A percentile compares a stretch with the other conserved stretches of the same genome.
These are phyloP conservation scores for Aplodontia rufa DNA, from an alignment of 2,113 vertebrate species.

Conservation along the genomic window DNA sequence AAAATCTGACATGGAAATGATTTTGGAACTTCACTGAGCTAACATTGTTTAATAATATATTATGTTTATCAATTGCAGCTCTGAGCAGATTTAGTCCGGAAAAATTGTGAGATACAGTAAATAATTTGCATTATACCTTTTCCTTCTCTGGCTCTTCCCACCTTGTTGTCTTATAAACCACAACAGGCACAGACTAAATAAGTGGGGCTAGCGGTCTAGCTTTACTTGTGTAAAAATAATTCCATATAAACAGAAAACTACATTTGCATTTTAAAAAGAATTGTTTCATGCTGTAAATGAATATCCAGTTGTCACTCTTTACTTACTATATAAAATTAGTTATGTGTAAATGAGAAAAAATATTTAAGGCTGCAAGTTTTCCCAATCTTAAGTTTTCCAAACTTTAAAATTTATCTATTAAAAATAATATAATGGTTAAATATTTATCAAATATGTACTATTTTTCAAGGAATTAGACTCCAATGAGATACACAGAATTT, in stretches of 20 bases:
- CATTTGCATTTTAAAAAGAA: not conserved
- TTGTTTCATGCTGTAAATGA: not conserved
- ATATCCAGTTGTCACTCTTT: not conserved
- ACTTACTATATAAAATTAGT: not conserved
- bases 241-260: not conserved
- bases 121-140: not conserved
- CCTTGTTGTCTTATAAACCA: not conserved
- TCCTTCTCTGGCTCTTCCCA: not conserved
- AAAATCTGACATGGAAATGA: not conserved
- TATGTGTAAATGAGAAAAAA: not conserved
- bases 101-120: not conserved
- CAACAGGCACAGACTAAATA: not conserved
- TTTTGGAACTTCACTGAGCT: not conserved
- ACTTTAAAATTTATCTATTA: not conserved
- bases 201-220: not conserved
- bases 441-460: not conserved
- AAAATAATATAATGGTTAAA: not conserved
- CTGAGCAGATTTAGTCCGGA: not conserved
- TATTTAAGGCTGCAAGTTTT: not conserved
- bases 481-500: not conserved
- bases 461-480: not conserved
- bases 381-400: not conserved
- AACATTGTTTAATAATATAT: not conserved
- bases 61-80: not conserved
- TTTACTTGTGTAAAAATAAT: not conserved